phyloP scores from a whole-genome alignment of 2,113 vertebrate genomes.

The Egretta garzetta region DNA sequence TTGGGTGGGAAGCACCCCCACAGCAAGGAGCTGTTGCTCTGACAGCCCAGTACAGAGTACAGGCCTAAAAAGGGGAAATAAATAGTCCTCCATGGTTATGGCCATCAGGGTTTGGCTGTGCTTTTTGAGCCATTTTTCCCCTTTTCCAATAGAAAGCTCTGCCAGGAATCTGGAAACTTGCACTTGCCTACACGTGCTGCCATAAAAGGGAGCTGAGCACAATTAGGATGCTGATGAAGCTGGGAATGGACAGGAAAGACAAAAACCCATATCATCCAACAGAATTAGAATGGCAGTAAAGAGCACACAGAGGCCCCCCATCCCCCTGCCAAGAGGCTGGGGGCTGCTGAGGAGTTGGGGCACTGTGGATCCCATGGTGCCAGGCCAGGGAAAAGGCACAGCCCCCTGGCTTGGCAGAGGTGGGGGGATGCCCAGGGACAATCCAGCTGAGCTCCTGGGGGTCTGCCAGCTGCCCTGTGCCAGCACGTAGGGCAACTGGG shows the following conservation, averaged over 20 bases:
- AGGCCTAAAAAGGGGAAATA: neutral
- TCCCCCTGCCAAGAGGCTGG: neutral
- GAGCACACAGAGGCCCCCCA: rapidly evolving
- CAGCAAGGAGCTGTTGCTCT: neutral
- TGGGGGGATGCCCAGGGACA: rapidly evolving
- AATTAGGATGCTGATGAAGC: neutral
- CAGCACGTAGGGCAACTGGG: rapidly evolving
- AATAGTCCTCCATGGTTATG: neutral
- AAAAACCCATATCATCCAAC: neutral
- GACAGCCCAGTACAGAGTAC: neutral
- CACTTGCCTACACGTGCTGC: neutral
- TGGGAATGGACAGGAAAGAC: neutral
- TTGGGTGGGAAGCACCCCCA: neutral
- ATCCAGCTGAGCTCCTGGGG: neutral
- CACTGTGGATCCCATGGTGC: neutral
- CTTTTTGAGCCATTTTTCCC: neutral
- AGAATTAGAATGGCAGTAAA: neutral
- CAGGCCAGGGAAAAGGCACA: neutral
- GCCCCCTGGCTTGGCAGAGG: rapidly evolving
- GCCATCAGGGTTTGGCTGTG: neutral
- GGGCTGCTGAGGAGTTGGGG: neutral
- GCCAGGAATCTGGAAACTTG: neutral
- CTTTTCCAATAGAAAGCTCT: neutral
- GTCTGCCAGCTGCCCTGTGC: neutral
- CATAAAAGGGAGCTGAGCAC: neutral